These are phyloP conservation scores for Lasioglossum lativentre DNA, from an alignment of 2,888 invertebrate species.

Conservation along the genomic window DNA sequence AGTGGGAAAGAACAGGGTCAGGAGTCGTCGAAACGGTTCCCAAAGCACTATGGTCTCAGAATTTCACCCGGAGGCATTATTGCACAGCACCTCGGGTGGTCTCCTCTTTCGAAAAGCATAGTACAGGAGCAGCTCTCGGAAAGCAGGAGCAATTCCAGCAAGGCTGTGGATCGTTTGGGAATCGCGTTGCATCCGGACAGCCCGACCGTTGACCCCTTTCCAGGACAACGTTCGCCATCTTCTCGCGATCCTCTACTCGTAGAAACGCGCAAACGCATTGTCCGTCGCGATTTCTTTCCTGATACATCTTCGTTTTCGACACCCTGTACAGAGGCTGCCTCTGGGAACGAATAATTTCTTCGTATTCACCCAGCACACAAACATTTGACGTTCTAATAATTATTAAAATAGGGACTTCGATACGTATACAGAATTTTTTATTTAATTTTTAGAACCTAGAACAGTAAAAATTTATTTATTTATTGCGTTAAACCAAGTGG, in stretches of 20 bases:
- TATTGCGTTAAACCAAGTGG: no score
- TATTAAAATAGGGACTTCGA: no score
- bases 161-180: slow-evolving; percentile 48
- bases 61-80: not conserved
- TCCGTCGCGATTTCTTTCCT: not conserved
- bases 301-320: not conserved
- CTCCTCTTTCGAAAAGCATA: not conserved
- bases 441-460: not conserved
- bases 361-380: not conserved
- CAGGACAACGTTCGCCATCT: slow-evolving; percentile 23
- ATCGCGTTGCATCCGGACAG: slow-evolving; percentile 53
- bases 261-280: not conserved
- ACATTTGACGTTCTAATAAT: not conserved
- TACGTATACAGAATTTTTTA: not conserved
- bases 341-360: not conserved
- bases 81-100: not conserved
- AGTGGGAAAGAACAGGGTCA: not conserved
- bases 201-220: slow-evolving; percentile 66
- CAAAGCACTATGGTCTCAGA: not conserved
- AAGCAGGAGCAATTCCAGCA: slow-evolving; percentile 35
- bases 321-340: not conserved
- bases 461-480: not conserved
- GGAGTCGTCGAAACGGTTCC: not conserved
- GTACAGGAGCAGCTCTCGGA: not conserved
- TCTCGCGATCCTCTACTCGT: not conserved